These are phyloP conservation scores for Crotalus adamanteus DNA, from an alignment of 2,797 vertebrate species.

Conservation along the genomic window DNA sequence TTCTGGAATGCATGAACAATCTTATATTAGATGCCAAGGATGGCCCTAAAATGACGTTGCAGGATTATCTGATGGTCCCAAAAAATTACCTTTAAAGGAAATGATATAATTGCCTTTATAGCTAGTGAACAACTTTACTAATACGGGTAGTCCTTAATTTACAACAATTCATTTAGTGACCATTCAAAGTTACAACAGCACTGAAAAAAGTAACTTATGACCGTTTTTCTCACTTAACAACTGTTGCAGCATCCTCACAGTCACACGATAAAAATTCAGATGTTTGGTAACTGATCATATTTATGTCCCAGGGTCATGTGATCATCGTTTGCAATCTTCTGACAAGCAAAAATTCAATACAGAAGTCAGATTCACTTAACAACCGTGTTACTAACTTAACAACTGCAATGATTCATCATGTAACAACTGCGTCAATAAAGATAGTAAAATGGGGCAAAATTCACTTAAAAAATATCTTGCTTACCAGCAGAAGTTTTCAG, in stretches of 20 bases:
- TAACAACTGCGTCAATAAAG: background rate
- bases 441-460: background rate
- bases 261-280: too few species aligned
- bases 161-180: too few species aligned
- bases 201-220: background rate
- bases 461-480: background rate
- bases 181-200: too few species aligned
- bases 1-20: background rate
- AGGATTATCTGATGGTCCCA: background rate
- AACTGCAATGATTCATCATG: background rate
- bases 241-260: background rate
- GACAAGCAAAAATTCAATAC: background rate
- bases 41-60: background rate
- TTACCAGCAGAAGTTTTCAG: background rate
- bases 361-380: background rate
- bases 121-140: too few species aligned
- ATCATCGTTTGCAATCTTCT: background rate
- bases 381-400: background rate
- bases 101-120: background rate
- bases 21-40: background rate
- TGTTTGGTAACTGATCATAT: too few species aligned
- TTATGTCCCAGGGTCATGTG: background rate
- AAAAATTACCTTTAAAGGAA: background rate
- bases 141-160: too few species aligned
- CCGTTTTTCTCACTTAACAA: background rate